Base-by-base conservation (phyloP, 2,888 invertebrate species). In the Formica aserva region DNA sequence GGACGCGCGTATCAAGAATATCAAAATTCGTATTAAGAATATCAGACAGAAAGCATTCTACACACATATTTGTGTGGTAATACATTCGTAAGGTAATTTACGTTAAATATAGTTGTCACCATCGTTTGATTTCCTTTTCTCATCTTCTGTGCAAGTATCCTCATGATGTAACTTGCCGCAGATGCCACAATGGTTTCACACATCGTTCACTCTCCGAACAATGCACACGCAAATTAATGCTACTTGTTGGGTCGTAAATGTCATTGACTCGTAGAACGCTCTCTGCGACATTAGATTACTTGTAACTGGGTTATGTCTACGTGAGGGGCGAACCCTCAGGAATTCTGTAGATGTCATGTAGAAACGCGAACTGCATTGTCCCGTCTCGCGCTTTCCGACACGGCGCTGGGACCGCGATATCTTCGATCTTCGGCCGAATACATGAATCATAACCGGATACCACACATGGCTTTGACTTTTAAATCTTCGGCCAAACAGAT, bases 381-480 rank as follows among this genome's bases (percentile, higher is more conserved):
- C 69, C 41, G 41, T 41, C 57, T 29, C 45, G 29, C 69, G 45
- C 45, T 78, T 60, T 57, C 71, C 45, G 78, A 69, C 60, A 22
- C 15, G n/a, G 76, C 41, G 41, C 66, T 38, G 77, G 29, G 11
- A n/a, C 32, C 32, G 57, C 32, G 32, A 18, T 78, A 78, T 71
- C 78, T 60, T 41, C 71, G 60, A 78, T 78, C 78, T 78, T 78
- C 32, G 57, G 32, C 71, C 71, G 71, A 78, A 78, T 71, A 71
- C 71, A 78, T 78, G 78, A 78, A 78, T 78, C 78, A 78, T 78
- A 78, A 57, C 77, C 69, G 77, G 57, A 78, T 69, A 57, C 77
- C 45, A 78, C 57, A 69, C 71, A 18, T 60, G 26, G 41, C 45
- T 78, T 78, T 60, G 78, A 78, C 78, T 78, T 78, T 78, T 69